phyloP scores from a whole-genome alignment of 2,113 vertebrate genomes.

The Serinus canaria region DNA sequence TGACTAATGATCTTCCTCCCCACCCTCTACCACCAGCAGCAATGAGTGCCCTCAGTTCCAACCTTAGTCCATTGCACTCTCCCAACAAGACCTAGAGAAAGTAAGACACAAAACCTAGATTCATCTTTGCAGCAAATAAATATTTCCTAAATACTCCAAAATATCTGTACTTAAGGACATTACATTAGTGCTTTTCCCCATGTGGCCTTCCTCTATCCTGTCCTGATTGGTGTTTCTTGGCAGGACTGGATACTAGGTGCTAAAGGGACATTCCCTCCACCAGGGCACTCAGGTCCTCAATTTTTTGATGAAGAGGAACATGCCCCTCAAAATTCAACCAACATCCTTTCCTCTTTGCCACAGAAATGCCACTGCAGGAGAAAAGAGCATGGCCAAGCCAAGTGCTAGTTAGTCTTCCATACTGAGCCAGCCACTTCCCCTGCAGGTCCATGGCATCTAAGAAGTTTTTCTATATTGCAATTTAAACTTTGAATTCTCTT shows the following conservation, averaged over 20 bases:
- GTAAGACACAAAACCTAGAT: background rate
- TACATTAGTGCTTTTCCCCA: background rate
- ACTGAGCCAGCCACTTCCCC: background rate
- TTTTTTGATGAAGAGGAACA: background rate
- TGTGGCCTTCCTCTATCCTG: background rate
- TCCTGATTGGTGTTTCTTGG: background rate
- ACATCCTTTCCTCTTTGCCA: background rate
- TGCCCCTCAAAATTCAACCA: background rate
- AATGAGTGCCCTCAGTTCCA: background rate
- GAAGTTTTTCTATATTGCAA: background rate
- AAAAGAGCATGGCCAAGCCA: background rate
- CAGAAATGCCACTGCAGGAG: rapidly evolving
- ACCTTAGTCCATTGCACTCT: background rate
- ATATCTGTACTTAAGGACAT: background rate
- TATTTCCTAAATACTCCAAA: background rate
- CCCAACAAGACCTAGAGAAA: background rate
- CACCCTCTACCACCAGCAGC: background rate
- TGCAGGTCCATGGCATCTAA: background rate
- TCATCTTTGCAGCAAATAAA: background rate
- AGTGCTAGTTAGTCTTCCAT: background rate
- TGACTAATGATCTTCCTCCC: background rate
- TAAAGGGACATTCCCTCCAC: background rate
- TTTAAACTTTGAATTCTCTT: background rate
- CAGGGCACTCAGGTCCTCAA: rapidly evolving
- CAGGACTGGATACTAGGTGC: background rate